Evolutionary conservation across 2,888 invertebrate species (phyloP).

Genomic region (Lasioglossum pauxillum): DNA sequence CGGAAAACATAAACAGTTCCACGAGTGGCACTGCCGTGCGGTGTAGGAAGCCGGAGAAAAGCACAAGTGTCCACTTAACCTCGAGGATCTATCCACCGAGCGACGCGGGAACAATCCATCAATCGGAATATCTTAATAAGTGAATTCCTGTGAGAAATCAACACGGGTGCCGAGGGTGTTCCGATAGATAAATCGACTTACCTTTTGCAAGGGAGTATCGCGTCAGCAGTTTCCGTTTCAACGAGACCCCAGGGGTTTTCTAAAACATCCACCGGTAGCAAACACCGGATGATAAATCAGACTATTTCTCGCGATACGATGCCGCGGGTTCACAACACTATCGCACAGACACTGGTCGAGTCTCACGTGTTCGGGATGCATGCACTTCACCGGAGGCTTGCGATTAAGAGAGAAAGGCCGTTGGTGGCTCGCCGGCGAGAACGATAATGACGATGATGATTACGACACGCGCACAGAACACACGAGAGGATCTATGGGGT

Average conservation of each 20-base stretch:
- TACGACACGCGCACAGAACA: neutral
- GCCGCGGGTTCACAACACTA: slow-evolving; percentile 6
- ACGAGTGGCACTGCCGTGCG: neutral
- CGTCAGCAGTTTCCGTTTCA: slow-evolving; percentile 25
- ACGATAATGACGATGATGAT: neutral
- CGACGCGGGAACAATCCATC: slow-evolving; percentile 5
- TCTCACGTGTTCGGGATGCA: neutral
- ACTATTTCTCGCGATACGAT: neutral
- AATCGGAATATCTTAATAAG: slow-evolving; percentile 12
- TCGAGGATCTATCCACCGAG: too few species aligned
- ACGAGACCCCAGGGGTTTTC: slow-evolving; percentile 49
- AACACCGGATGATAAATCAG: slow-evolving; percentile 19
- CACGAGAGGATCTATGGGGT: neutral
- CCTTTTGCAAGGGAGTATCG: slow-evolving; percentile 22
- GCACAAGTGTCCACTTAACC: neutral
- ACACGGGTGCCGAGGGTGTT: neutral
- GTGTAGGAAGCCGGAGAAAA: neutral
- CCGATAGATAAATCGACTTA: slow-evolving; percentile 45
- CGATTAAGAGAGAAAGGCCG: neutral
- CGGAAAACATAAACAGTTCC: neutral
- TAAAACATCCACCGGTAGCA: slow-evolving; percentile 21
- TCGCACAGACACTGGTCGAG: neutral
- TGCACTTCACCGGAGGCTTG: neutral
- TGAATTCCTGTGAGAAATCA: slow-evolving; percentile 41
- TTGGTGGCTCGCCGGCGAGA: neutral